Evolutionary conservation across 2,113 vertebrate genomes (phyloP).

Genomic region (Anthoscopus minutus): DNA sequence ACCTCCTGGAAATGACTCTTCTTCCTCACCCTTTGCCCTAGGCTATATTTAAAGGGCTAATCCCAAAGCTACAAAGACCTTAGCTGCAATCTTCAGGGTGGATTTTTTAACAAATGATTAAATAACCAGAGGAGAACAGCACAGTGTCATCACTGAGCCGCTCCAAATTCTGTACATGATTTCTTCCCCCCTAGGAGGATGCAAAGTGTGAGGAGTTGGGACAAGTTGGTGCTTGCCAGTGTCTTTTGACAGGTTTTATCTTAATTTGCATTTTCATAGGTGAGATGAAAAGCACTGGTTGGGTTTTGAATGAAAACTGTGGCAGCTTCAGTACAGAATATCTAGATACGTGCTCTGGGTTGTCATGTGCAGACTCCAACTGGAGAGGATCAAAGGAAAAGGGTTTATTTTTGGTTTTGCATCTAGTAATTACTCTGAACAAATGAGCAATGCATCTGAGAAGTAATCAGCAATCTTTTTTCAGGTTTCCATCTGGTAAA

Average conservation of each 20-base stretch:
- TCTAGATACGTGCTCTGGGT: background rate
- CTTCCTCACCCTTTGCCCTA: background rate
- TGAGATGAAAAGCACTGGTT: slow-evolving; percentile 42
- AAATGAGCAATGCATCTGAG: slow-evolving; percentile 57
- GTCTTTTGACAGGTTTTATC: background rate
- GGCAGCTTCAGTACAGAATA: background rate
- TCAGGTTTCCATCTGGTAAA: slow-evolving; percentile 54
- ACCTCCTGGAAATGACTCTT: background rate
- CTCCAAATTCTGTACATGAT: background rate
- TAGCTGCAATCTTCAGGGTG: background rate
- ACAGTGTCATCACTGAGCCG: accelerated
- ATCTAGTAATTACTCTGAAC: slow-evolving; percentile 42
- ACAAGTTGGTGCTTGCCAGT: background rate
- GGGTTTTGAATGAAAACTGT: slow-evolving; percentile 45
- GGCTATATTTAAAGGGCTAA: background rate
- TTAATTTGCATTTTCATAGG: slow-evolving; percentile 39
- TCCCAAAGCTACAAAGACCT: background rate
- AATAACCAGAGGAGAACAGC: background rate
- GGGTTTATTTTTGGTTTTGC: slow-evolving; percentile 3
- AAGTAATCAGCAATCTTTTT: slow-evolving; percentile 30
- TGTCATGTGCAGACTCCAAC: background rate
- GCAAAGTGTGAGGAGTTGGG: background rate
- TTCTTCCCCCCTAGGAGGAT: background rate
- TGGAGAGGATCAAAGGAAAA: slow-evolving; percentile 8
- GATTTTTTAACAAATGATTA: background rate